A percentile compares a stretch with the other conserved stretches of the same genome.
These are phyloP conservation scores for Anableps anableps DNA, from an alignment of 2,797 vertebrate species.

Conservation along the genomic window DNA sequence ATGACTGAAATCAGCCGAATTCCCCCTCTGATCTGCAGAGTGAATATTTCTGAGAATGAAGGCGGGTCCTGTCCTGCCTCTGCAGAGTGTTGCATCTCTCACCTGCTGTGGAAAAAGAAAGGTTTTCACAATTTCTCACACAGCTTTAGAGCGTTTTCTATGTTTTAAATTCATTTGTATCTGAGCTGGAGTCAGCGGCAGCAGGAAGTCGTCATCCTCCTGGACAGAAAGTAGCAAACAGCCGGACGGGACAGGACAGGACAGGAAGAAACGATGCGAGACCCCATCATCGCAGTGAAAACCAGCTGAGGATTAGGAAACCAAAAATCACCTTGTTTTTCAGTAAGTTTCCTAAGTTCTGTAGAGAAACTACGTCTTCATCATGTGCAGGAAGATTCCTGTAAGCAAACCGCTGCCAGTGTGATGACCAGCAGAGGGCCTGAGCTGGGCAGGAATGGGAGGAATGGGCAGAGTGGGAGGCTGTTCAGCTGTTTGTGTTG, in stretches of 20 bases:
- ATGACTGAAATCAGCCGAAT: neutral
- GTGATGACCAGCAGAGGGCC: slow-evolving; percentile 1
- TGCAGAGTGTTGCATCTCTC: neutral
- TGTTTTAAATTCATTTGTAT: too few species aligned
- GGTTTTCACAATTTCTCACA: neutral
- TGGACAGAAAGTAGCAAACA: neutral
- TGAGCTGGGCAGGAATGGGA: neutral
- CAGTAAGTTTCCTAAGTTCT: too few species aligned
- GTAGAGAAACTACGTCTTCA: too few species aligned
- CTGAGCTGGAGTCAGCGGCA: neutral
- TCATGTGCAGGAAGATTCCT: neutral
- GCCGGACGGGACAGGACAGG: neutral
- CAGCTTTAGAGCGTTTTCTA: neutral
- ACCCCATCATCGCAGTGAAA: neutral
- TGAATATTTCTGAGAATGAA: neutral
- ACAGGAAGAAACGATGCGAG: neutral
- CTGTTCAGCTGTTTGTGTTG: neutral
- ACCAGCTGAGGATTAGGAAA: neutral
- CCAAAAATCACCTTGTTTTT: neutral
- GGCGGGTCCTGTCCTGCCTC: neutral
- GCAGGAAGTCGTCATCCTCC: neutral
- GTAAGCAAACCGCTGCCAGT: neutral
- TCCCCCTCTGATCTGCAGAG: neutral
- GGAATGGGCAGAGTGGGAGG: slow-evolving; percentile 2
- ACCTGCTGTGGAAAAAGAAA: neutral